Conservation (phyloP, 2,113 vertebrate genomes). For the Illadopsis cleaveri region DNA sequence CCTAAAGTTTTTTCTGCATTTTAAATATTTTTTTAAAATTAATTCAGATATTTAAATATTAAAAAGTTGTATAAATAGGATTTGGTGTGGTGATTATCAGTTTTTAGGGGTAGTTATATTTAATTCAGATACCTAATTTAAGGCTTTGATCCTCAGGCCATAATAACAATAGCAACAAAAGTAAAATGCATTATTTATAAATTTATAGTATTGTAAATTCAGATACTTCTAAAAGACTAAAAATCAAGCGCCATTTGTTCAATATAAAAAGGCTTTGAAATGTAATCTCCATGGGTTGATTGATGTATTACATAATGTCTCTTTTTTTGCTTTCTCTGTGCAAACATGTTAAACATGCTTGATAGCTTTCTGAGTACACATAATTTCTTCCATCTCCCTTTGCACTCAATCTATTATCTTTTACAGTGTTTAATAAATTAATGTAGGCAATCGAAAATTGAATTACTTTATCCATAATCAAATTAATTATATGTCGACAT, state of each 20-base stretch:
- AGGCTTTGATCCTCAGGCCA: conserved; percentile 32
- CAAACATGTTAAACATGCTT: conserved; percentile 50
- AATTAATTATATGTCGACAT: conserved; percentile 69
- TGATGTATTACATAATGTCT: conserved; percentile 39
- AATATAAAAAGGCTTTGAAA: conserved; percentile 39
- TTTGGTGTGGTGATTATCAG: conserved; percentile 56
- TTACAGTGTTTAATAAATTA: conserved; percentile 67
- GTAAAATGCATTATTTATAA: conserved; percentile 62
- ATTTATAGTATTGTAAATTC: conserved; percentile 39
- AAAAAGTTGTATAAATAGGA: conserved; percentile 53
- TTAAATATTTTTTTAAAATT: conserved; percentile 53
- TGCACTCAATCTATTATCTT: conserved; percentile 30
- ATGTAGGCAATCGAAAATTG: conserved; percentile 59
- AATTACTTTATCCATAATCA: conserved; percentile 70
- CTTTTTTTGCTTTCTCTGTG: neutral
- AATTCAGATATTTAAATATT: conserved; percentile 46
- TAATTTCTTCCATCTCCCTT: conserved; percentile 54
- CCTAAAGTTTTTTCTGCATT: conserved; percentile 23
- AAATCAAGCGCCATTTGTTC: conserved; percentile 62
- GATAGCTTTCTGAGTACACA: conserved; percentile 12
- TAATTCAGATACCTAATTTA: conserved; percentile 60
- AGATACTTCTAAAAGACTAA: conserved; percentile 40
- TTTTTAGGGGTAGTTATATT: conserved; percentile 39
- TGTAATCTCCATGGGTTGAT: conserved; percentile 30
- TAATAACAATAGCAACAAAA: conserved; percentile 29